Evolutionary conservation across 2,797 vertebrate species (phyloP).

Genomic region (Lithobates pipiens): DNA sequence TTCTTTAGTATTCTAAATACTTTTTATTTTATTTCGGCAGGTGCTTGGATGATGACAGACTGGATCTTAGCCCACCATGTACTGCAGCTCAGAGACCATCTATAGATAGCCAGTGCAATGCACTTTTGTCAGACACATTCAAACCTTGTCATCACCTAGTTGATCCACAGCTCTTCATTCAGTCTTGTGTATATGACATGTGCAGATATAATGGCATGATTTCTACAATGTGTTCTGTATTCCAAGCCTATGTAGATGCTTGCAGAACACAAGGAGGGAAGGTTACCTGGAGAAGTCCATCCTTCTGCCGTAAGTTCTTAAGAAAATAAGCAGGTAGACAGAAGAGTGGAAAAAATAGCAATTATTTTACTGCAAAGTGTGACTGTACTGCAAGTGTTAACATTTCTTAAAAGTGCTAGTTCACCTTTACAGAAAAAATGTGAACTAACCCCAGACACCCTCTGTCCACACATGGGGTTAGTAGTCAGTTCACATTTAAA

Average conservation of each 20-base stretch:
- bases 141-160: slow-evolving; percentile 67
- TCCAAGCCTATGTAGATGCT: slow-evolving; percentile 70
- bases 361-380: neutral
- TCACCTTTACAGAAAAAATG: too few species aligned
- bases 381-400: neutral
- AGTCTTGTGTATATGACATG: slow-evolving; percentile 74
- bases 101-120: slow-evolving; percentile 69
- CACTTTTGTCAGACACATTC: slow-evolving; percentile 68
- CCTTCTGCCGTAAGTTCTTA: slow-evolving; percentile 71
- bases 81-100: slow-evolving; percentile 45
- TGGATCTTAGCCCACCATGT: slow-evolving; percentile 66
- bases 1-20: neutral
- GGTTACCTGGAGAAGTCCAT: slow-evolving; percentile 70
- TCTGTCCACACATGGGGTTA: too few species aligned
- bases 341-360: too few species aligned
- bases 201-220: slow-evolving; percentile 71
- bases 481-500: too few species aligned
- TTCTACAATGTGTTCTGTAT: slow-evolving; percentile 68
- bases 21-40: slow-evolving; percentile 63
- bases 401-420: too few species aligned
- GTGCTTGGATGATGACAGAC: slow-evolving; percentile 68
- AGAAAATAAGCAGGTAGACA: too few species aligned
- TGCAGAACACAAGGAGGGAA: slow-evolving; percentile 68
- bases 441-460: too few species aligned
- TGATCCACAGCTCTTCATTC: slow-evolving; percentile 66